These are phyloP conservation scores for Pithys albifrons DNA, from an alignment of 2,113 vertebrate genomes.

Conservation along the genomic window DNA sequence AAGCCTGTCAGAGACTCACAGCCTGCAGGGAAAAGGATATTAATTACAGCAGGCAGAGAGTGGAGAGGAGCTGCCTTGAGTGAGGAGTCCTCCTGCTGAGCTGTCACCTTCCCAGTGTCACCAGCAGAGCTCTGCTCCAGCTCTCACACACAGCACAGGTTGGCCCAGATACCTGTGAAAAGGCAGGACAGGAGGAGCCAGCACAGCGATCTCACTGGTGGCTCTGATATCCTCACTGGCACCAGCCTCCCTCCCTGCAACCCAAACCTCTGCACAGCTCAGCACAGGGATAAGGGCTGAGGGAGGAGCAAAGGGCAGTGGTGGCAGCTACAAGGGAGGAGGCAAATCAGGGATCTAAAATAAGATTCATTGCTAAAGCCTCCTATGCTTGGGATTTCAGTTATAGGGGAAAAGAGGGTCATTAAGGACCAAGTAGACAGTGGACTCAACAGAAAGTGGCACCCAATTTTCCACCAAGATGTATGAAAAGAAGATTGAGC, in stretches of 20 bases:
- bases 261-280: not conserved
- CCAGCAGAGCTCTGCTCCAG: not conserved
- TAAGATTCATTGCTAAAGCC: not conserved
- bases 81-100: not conserved
- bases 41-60: slow-evolving; percentile 68
- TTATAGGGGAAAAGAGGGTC: not conserved
- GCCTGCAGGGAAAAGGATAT: slow-evolving; percentile 61
- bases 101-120: slow-evolving; percentile 36
- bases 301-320: not conserved
- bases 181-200: not conserved
- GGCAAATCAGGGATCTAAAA: not conserved
- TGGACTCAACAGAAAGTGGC: not conserved
- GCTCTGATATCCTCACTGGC: not conserved
- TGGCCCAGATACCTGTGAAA: not conserved
- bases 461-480: not conserved
- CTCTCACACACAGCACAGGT: not conserved
- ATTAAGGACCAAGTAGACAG: not conserved
- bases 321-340: not conserved
- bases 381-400: not conserved
- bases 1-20: slow-evolving; percentile 54
- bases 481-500: not conserved
- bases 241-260: not conserved
- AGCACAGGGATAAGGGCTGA: rapidly evolving
- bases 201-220: not conserved
- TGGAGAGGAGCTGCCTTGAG: slow-evolving; percentile 44